Evolutionary conservation across 2,797 vertebrate species (phyloP).

Genomic region (Saxicola maurus): DNA sequence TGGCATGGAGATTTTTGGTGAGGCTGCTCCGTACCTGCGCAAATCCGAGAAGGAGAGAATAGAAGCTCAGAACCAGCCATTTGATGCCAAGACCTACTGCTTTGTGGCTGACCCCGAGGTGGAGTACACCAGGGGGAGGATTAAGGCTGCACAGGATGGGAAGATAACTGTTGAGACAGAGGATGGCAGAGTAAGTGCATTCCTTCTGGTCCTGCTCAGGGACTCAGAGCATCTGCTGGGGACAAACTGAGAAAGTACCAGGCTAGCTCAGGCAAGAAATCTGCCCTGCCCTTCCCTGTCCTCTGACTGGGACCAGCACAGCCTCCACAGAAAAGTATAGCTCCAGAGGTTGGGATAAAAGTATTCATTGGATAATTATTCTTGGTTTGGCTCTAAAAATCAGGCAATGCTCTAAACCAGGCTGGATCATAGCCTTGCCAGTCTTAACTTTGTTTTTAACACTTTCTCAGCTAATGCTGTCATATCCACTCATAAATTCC

Average conservation of each 20-base stretch:
- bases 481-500: background rate
- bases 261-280: background rate
- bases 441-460: background rate
- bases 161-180: constrained; percentile 78
- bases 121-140: constrained; percentile 80
- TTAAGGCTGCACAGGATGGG: constrained; percentile 72
- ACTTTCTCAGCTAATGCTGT: background rate
- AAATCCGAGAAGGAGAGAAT: constrained; percentile 81
- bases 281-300: background rate
- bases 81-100: constrained; percentile 82
- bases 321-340: background rate
- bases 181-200: constrained; percentile 75
- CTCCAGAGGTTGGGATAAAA: background rate
- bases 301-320: background rate
- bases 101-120: constrained; percentile 78
- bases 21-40: constrained; percentile 77
- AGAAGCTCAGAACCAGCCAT: constrained; percentile 79
- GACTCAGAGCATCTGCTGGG: background rate
- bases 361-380: background rate
- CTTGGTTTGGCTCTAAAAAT: background rate
- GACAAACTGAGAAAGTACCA: background rate
- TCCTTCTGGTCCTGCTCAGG: background rate
- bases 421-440: background rate
- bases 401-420: background rate
- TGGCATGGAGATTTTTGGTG: constrained; percentile 78